Evolutionary conservation across 1,140 invertebrate species (phyloP).

Genomic region (Neodiprion lecontei): DNA sequence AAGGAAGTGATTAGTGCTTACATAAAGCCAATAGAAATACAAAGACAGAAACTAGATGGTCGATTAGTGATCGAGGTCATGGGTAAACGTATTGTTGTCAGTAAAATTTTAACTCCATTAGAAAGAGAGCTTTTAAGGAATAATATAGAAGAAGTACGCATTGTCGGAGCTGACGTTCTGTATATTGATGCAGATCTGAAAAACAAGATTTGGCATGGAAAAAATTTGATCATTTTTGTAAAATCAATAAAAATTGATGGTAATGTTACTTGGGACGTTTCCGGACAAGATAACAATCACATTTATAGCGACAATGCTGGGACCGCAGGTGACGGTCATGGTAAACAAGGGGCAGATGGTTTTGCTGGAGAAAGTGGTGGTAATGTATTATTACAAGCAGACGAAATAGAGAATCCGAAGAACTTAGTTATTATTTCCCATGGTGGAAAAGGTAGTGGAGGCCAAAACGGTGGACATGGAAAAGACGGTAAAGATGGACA

Average conservation of each 20-base stretch:
- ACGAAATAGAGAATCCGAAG: slow-evolving; percentile 27
- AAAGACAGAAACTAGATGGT: slow-evolving; percentile 1
- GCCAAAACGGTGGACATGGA: slow-evolving; percentile 29
- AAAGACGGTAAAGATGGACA: slow-evolving; percentile 17
- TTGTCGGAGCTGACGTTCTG: slow-evolving; percentile 19
- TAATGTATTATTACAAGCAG: slow-evolving; percentile 26
- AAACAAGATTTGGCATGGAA: slow-evolving; percentile 25
- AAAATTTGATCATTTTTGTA: slow-evolving; percentile 24
- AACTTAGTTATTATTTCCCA: slow-evolving; percentile 30
- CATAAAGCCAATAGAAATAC: background rate
- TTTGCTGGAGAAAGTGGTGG: slow-evolving; percentile 35
- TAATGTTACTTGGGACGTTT: slow-evolving; percentile 29
- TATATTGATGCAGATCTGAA: slow-evolving; percentile 26
- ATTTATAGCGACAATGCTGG: slow-evolving; percentile 14
- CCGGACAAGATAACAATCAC: slow-evolving; percentile 24
- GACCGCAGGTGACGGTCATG: slow-evolving; percentile 18
- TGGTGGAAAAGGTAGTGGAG: slow-evolving; percentile 29
- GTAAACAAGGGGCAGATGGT: slow-evolving; percentile 23
- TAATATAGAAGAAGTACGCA: slow-evolving; percentile 25
- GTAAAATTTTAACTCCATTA: slow-evolving; percentile 16
- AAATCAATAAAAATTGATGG: slow-evolving; percentile 21
- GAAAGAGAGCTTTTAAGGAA: background rate
- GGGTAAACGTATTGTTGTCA: slow-evolving; percentile 8
- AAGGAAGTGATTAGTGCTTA: slow-evolving; percentile 8
- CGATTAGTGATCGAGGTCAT: slow-evolving; percentile 14